Evolutionary conservation across 2,113 vertebrate species (phyloP).

Genomic region (Glaucidium brasilianum): DNA sequence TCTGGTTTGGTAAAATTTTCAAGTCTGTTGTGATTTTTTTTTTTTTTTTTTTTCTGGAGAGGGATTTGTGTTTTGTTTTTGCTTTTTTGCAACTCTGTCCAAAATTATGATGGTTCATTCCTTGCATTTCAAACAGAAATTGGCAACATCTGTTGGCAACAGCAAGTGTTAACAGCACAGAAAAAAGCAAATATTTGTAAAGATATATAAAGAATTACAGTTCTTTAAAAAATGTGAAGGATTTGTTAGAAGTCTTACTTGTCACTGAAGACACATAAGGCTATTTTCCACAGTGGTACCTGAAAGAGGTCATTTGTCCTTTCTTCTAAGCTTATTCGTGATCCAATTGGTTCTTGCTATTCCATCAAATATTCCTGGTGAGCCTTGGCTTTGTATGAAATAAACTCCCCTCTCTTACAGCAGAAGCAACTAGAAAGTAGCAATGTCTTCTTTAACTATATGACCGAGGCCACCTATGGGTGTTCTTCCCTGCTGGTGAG

Average conservation of each 20-base stretch:
- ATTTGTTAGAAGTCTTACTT: not conserved
- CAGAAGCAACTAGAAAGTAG: not conserved
- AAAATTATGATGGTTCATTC: not conserved
- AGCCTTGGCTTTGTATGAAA: not conserved
- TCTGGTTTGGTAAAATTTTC: not conserved
- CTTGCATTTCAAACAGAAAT: not conserved
- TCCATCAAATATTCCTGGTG: not conserved
- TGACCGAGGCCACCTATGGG: not conserved
- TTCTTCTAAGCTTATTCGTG: not conserved
- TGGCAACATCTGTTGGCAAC: not conserved
- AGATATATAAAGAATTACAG: not conserved
- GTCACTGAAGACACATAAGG: accelerated
- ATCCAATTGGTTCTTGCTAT: not conserved
- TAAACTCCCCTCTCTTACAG: not conserved
- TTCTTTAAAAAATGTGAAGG: not conserved
- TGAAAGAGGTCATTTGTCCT: not conserved
- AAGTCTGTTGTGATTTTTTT: not conserved
- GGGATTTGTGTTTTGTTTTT: not conserved
- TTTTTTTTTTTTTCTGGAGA: not conserved
- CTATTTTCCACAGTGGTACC: not conserved
- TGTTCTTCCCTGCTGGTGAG: not conserved
- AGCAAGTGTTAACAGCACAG: not conserved
- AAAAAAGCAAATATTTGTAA: not conserved
- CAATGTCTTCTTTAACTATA: not conserved
- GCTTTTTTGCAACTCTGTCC: not conserved